Evolutionary conservation across 2,797 vertebrate genomes (phyloP), one percentile per base, ranked within the genome.

Genomic region (Eptatretus atami): DNA sequence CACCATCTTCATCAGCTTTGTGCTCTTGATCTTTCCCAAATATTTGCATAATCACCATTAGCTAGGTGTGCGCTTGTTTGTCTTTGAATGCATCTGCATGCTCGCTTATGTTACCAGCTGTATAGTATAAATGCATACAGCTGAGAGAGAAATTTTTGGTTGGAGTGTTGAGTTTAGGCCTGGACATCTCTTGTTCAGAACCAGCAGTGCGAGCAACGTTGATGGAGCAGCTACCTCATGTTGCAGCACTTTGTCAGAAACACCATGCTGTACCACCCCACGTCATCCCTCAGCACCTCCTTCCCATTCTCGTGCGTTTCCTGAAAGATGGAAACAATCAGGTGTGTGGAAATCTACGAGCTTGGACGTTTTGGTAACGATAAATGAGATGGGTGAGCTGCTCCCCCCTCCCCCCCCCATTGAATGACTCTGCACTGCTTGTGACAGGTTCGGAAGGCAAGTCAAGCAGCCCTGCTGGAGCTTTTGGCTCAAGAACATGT

Each of bases 291-390:
- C 79, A 83, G 69, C 83, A 79, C 70, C 74, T 93, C 54, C 76
- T 84, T 64, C 83, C 84, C 19, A 79, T 85, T 67, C 77, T 84
- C 2, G 77, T 82, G 54, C 74, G 76, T 53, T 80, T 80, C 73
- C 82, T 86, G 67, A 80, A 80, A 12, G 85, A 86, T 70, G 79
- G 81, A 64, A 82, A 84, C 72, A 87, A 82, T 70, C 85, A 88
- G 80, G 85, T 82, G 69, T 68, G 73, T 24, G 10, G 57, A 60
- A 60, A 60, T 24, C 6, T 10, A 24, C 55, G 15, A 60, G 15
- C 55, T 15, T 10, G 9, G 9, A 15, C 9, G 19, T 24, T 24
- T 24, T 24, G 55, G 6, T 15, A 60, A 60, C 55, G 55, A 24
- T 24, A 61, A n/a, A 24, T 44, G 31, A n/a, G 57, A 24, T 24